A percentile compares a stretch with the other conserved stretches of the same genome.
phyloP scores from a whole-genome alignment of 2,888 invertebrate species.

The Hololepta plana region DNA sequence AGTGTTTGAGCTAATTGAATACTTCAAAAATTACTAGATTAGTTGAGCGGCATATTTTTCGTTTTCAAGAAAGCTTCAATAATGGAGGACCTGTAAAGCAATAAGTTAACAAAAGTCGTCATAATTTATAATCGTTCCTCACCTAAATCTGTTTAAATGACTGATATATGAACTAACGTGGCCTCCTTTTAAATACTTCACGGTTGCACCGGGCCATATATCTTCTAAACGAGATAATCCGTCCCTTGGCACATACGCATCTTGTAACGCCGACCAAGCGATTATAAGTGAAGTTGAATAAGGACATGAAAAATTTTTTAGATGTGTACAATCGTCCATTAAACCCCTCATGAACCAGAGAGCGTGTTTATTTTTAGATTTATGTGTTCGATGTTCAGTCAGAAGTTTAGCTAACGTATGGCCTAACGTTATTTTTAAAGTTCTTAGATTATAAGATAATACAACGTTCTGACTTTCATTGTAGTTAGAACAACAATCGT shows the following conservation, averaged over 20 bases:
- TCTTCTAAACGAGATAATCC: conserved; percentile 67
- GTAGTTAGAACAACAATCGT: conserved; percentile 4
- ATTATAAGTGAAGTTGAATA: conserved; percentile 81
- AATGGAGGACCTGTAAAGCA: too few relatives aligned
- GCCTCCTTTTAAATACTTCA: conserved; percentile 73
- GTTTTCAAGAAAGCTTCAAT: too few relatives aligned
- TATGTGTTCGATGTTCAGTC: conserved; percentile 15
- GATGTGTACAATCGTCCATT: conserved; percentile 97
- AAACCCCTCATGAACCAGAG: conserved; percentile 90
- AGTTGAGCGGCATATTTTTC: too few relatives aligned
- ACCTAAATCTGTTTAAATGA: conserved; percentile 80
- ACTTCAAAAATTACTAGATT: too few relatives aligned
- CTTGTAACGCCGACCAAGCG: conserved; percentile 75
- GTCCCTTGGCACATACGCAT: conserved; percentile 79
- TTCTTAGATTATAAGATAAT: conserved; percentile 9
- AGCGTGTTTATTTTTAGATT: conserved; percentile 48
- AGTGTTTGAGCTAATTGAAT: too few relatives aligned
- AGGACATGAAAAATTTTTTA: conserved; percentile 79
- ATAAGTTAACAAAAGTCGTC: neutral
- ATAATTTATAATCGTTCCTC: conserved; percentile 11
- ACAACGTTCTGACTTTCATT: conserved; percentile 9
- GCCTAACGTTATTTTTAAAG: too few relatives aligned
- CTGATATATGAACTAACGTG: conserved; percentile 81
- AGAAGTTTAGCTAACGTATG: conserved; percentile 17
- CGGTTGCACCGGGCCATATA: conserved; percentile 85